Evolutionary conservation across 2,888 invertebrate genomes (phyloP).

Genomic region (Diarsia rubi): DNA sequence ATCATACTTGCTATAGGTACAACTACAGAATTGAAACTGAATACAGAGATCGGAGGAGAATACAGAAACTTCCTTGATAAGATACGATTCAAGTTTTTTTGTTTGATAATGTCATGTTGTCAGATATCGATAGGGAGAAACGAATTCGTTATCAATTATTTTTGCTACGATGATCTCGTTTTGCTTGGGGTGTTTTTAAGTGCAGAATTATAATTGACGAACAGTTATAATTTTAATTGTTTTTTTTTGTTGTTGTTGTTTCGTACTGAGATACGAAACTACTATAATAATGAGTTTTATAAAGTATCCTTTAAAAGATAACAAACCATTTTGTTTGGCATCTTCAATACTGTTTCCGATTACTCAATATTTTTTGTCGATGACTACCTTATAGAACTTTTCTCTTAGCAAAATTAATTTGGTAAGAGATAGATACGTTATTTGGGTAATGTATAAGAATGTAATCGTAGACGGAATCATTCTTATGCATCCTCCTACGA

Average conservation of each 20-base stretch:
- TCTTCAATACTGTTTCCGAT: not conserved
- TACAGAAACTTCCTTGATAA: conserved; percentile 41
- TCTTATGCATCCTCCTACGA: too few relatives aligned
- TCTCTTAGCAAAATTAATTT: not conserved
- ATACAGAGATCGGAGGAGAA: conserved; percentile 12
- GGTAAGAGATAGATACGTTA: not conserved
- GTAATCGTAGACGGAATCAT: too few relatives aligned
- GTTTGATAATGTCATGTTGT: conserved; percentile 53
- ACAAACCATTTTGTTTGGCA: not conserved
- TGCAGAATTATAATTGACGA: not conserved
- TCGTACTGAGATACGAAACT: conserved; percentile 12
- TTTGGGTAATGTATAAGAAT: too few relatives aligned
- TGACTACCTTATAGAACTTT: not conserved
- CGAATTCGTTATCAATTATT: not conserved
- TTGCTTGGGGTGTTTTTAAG: not conserved
- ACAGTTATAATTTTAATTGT: not conserved
- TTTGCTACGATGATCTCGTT: not conserved
- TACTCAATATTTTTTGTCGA: conserved; percentile 17
- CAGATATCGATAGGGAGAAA: conserved; percentile 31
- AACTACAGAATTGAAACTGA: conserved; percentile 66
- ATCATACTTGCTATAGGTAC: conserved; percentile 16
- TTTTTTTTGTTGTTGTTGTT: not conserved
- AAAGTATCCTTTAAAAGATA: not conserved
- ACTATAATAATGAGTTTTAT: conserved; percentile 8
- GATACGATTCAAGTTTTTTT: conserved; percentile 58